Evolutionary conservation across 2,888 invertebrate genomes (phyloP).

Genomic region (Agrotis clavis): DNA sequence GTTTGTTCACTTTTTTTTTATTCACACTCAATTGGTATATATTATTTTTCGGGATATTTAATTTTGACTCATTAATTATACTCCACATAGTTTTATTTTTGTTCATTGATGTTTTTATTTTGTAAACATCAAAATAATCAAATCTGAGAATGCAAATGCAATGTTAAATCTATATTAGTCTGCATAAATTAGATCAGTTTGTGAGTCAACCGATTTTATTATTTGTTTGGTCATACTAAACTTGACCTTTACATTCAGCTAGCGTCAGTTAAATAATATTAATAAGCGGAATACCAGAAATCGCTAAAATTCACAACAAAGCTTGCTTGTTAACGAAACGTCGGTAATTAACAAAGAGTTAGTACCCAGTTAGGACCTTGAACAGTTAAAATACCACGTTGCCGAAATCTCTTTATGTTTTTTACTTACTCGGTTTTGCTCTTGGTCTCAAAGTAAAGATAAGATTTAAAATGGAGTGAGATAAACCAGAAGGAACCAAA

Average conservation of each 20-base stretch:
- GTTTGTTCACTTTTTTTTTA: no score
- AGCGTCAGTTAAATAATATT: constrained; percentile 14
- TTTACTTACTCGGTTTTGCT: no score
- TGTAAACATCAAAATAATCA: neutral
- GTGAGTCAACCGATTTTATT: constrained; percentile 12
- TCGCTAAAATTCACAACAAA: constrained; percentile 30
- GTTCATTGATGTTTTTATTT: no score
- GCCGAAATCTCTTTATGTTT: neutral
- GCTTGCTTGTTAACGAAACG: constrained; percentile 30
- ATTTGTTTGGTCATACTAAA: constrained; percentile 29
- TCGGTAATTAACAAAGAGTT: constrained; percentile 46
- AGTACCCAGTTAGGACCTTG: constrained; percentile 1
- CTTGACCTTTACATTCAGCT: constrained; percentile 35
- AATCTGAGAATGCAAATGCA: constrained; percentile 20
- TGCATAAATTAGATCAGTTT: constrained; percentile 15
- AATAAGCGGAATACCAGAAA: constrained; percentile 30
- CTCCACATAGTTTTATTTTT: no score
- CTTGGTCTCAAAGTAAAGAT: no score
- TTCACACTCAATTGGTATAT: no score
- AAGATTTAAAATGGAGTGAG: no score
- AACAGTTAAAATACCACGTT: constrained; percentile 27
- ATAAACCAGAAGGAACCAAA: no score
- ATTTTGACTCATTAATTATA: no score
- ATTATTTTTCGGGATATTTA: no score
- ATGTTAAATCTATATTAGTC: neutral